These are phyloP conservation scores for Argya squamiceps DNA, from an alignment of 2,797 vertebrate species.

Conservation along the genomic window DNA sequence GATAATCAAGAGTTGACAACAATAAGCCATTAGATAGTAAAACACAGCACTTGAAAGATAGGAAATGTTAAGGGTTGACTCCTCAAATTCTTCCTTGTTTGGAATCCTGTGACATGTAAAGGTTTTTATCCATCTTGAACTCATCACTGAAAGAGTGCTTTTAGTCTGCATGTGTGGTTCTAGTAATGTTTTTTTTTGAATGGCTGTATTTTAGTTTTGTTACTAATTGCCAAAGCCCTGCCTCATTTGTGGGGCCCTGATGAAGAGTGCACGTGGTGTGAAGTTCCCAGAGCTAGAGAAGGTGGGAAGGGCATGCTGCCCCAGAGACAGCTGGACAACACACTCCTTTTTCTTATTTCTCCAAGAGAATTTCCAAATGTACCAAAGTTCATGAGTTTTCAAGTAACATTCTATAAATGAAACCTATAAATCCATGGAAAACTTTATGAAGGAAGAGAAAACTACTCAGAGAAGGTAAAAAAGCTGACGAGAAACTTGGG, in stretches of 20 bases:
- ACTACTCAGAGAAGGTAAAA: background rate
- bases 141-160: background rate
- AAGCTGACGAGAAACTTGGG: background rate
- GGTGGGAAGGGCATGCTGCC: background rate
- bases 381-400: background rate
- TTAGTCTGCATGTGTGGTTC: background rate
- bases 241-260: background rate
- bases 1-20: slow-evolving; percentile 21
- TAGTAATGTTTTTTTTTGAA: background rate
- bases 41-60: background rate
- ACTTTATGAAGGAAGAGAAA: background rate
- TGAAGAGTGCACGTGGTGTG: background rate
- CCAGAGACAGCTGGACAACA: background rate
- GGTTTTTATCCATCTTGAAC: slow-evolving; percentile 8
- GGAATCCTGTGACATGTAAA: background rate
- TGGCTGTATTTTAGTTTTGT: background rate
- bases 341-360: background rate
- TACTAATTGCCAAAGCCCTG: background rate
- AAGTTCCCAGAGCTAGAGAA: background rate
- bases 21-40: slow-evolving; percentile 10
- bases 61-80: background rate
- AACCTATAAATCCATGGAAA: background rate
- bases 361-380: background rate
- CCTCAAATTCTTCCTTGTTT: slow-evolving; percentile 3
- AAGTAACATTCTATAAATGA: background rate